These are phyloP conservation scores for Drosophila antonietae DNA, from an alignment of 2,888 invertebrate species.

Conservation along the genomic window DNA sequence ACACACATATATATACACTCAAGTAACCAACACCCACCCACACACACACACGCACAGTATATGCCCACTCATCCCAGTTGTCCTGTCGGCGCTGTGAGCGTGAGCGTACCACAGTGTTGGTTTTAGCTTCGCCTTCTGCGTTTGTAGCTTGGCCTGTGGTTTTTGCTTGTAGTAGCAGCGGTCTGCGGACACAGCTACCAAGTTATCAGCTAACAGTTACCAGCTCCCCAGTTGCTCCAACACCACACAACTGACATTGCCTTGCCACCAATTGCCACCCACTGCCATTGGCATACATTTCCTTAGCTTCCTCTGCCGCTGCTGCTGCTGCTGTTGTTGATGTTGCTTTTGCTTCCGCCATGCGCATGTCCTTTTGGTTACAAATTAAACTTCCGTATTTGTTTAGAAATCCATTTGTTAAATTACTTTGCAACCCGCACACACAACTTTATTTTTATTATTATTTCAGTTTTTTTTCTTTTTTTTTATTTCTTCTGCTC, in stretches of 20 bases:
- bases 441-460: conserved; percentile 51
- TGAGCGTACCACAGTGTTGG: conserved; percentile 51
- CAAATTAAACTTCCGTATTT: conserved; percentile 80
- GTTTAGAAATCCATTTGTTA: conserved; percentile 82
- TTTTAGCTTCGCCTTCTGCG: conserved; percentile 62
- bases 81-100: conserved; percentile 1
- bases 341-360: conserved; percentile 51
- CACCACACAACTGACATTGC: conserved; percentile 1
- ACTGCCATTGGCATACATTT: conserved; percentile 76
- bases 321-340: conserved; percentile 15
- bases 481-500: neutral
- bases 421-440: conserved; percentile 74
- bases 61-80: conserved; percentile 34
- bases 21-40: conserved; percentile 16
- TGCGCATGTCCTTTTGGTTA: conserved; percentile 74
- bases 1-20: conserved; percentile 19
- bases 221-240: conserved; percentile 2
- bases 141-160: conserved; percentile 72
- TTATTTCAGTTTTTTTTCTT: conserved; percentile 10
- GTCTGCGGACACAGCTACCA: conserved; percentile 58
- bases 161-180: conserved; percentile 67
- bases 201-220: conserved; percentile 35
- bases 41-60: conserved; percentile 27
- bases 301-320: conserved; percentile 62
- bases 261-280: conserved; percentile 7